These are phyloP conservation scores for Lacerta agilis DNA, from an alignment of 2,797 vertebrate species.

Conservation along the genomic window DNA sequence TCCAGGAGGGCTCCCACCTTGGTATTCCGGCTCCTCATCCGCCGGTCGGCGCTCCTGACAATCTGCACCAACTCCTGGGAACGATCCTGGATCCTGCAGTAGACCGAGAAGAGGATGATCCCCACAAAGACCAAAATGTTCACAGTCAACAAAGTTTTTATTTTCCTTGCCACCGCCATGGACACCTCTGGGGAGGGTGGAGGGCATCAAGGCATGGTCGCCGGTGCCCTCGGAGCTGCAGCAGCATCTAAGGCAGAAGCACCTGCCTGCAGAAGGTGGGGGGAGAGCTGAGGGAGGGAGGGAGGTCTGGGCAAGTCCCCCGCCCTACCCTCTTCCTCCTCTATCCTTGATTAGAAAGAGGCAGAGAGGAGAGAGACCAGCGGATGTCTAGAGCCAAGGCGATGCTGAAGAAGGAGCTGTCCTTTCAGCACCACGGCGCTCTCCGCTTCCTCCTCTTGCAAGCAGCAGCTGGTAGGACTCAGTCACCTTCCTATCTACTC, in stretches of 20 bases:
- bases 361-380: conserved; percentile 38
- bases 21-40: conserved; percentile 86
- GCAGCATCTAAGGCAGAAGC: conserved; percentile 69
- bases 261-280: conserved; percentile 20
- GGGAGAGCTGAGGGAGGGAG: neutral
- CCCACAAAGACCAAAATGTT: conserved; percentile 97
- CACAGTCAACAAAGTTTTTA: conserved; percentile 98
- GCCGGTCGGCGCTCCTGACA: conserved; percentile 87
- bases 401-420: conserved; percentile 61
- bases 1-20: conserved; percentile 86
- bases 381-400: neutral
- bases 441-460: conserved; percentile 39
- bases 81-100: conserved; percentile 96
- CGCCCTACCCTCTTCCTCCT: neutral
- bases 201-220: conserved; percentile 31
- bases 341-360: conserved; percentile 5
- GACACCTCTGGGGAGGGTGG: conserved; percentile 70
- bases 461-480: neutral
- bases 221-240: conserved; percentile 33
- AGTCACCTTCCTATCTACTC: neutral
- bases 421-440: conserved; percentile 81
- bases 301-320: neutral
- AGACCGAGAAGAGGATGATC: conserved; percentile 96
- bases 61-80: conserved; percentile 92
- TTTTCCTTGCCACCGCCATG: conserved; percentile 98